Evolutionary conservation across 2,888 invertebrate species (phyloP), one percentile per base, ranked within the genome.

Genomic region (Lathronympha strigana): DNA sequence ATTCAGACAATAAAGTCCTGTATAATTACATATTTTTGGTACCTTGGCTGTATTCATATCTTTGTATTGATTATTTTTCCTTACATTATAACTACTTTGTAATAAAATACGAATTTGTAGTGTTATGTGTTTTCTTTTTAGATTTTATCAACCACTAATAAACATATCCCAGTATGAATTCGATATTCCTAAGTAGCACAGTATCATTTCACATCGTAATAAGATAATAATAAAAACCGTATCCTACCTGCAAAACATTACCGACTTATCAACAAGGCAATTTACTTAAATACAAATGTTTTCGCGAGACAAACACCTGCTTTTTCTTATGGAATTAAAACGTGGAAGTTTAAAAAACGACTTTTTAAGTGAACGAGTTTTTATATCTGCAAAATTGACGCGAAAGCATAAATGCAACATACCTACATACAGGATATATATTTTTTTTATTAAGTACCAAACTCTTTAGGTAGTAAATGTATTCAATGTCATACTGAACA

Each of bases 231-330:
- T 55, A 31, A 6, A 17, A 25, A 28, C 55, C 40, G 17, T 28
- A 31, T 9, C 17, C 45, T 45, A 31, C 43, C 13, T 43, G 9
- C 17, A 55, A 28, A 31, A 43, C 28, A 43, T 19, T 31, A 28
- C 21, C 23, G 53, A 19, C 43, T 31, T 57, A 45, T 57, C 57
- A 57, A 45, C 43, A 57, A 21, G 3, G 28, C 31, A 28, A 45
- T 31, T 57, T 57, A 57, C 57, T 45, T 57, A 21, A 57, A 57
- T 45, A 40, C 43, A 28, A 43, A 45, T 57, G 43, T 57, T 57
- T 57, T 57, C 31, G 4, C 19, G 40, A 55, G 25, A 31, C 43
- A 28, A 40, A 43, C 25, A 43, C 31, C 17, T 28, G 28, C 57
- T 31, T 28, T 15, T 31, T 40, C n/a, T 15, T 45, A 45, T 17